Evolutionary conservation across 2,888 invertebrate species (phyloP), one percentile per base, ranked within the genome.

Genomic region (Seira musarum): DNA sequence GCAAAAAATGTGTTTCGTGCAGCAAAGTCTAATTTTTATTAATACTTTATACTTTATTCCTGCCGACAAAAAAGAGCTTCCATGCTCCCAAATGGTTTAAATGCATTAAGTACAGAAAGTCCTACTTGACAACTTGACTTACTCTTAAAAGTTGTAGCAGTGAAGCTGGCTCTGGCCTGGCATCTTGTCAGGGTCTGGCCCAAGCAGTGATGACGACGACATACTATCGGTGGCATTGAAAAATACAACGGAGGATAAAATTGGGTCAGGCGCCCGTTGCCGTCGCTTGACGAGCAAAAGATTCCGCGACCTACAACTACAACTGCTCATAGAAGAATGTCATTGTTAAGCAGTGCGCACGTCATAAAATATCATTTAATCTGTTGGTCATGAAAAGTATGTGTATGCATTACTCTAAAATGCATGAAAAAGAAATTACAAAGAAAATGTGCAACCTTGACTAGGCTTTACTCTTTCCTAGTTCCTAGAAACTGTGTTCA

Each of bases 321-420:
- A 3, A 49, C 49, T 49, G 2, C 49, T 49, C 49, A 13, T 49
- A 30, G 3, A 8, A 30, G 49, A 49, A 49, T 49, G 49, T 49
- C 49, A 49, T 49, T 2, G 49, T 49, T 49, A 49, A 13, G 17
- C 13, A 13, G 49, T 49, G 49, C 15, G 13, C 17, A 49, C 30
- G 30, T 49, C 49, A 49, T 49, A 49, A 49, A 49, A n/a, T 49
- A 49, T 49, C 49, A 49, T 49, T 49, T 49, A 49, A 49, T 49
- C 49, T 49, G 49, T n/a, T 2, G 13, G 49, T 49, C 17, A 49
- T n/a, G 49, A n/a, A n/a, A 49, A 49, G n/a, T n/a, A 30, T 8
- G 30, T 30, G 30, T 49, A 49, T 49, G 17, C 49, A n/a, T 49
- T 13, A n/a, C 17, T 49, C 15, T n/a, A 49, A n/a, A 49, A 49